These are phyloP conservation scores for Melanotaenia maccullochi DNA, from an alignment of 2,797 vertebrate genomes.

Conservation along the genomic window DNA sequence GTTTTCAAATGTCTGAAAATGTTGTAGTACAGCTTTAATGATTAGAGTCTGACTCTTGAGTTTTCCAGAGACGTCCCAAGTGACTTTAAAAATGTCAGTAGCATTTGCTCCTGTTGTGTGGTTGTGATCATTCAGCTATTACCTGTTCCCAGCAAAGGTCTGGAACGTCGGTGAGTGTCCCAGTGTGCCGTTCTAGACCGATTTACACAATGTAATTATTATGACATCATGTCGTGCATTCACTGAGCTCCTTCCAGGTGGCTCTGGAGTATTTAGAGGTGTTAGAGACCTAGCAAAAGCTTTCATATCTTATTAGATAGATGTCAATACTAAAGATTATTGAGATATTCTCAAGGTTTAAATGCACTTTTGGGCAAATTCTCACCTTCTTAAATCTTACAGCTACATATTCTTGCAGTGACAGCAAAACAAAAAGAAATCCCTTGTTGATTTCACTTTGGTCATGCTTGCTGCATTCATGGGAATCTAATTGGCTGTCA, in stretches of 20 bases:
- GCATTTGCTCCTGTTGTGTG: not conserved
- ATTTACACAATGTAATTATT: not conserved
- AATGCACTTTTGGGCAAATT: slow-evolving; percentile 22
- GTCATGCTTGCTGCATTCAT: slow-evolving; percentile 44
- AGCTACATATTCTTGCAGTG: not conserved
- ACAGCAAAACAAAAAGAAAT: slow-evolving; percentile 14
- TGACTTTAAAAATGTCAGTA: not conserved
- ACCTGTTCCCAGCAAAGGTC: not conserved
- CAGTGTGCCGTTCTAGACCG: not conserved
- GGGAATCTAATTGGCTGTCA: slow-evolving; percentile 44
- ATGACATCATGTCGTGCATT: not conserved
- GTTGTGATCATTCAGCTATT: not conserved
- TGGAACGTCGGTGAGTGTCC: not conserved
- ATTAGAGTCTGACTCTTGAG: not conserved
- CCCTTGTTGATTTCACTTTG: slow-evolving; percentile 43
- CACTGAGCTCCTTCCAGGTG: not conserved
- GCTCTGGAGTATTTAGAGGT: not conserved
- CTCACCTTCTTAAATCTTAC: slow-evolving; percentile 1
- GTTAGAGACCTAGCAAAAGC: not conserved
- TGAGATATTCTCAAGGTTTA: not conserved
- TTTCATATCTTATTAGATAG: not conserved
- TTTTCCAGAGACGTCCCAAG: not conserved
- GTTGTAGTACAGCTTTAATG: not conserved
- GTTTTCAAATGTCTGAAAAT: not conserved
- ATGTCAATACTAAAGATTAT: not conserved